Base-by-base conservation (phyloP, 2,797 vertebrate species). In the Galago senegalensis region DNA sequence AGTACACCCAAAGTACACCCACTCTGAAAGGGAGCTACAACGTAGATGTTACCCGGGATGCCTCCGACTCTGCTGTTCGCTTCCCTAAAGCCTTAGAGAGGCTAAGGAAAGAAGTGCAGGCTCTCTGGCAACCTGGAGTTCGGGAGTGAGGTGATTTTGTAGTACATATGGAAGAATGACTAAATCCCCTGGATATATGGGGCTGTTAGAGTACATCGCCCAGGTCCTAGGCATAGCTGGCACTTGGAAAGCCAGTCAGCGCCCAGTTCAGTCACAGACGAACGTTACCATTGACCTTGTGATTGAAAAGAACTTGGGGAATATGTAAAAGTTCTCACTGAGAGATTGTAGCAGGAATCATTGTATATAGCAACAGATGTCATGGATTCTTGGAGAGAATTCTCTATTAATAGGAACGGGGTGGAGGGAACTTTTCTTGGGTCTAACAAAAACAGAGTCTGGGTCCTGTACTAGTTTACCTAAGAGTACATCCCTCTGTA, bases 1-100 rank as follows among this genome's bases (percentile, higher is more conserved):
- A 87, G 94, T 96, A 96, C 93, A 96, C 96, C 96, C 89, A 56
- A 92, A 89, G 94, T 96, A 96, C 93, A 96, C 96, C 96, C 89
- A 61, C 93, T 34, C 77, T 58, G 95, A 81, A 76, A 87, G 0
- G 0, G 40, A 89, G 61, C 89, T 0, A 0, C 82, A 85, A 27
- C 43, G 87, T 29, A 60, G 67, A 92, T n/a, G 31, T 56, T 65
- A 94, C 79, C 34, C 16, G 49, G 40, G 97, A 87, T 93, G 93
- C 34, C 81, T 27, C 4, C 40, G 3, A 21, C 60, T 61, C 16
- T 21, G 3, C 23, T 8, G 2, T 7, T 77, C 10, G 3, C 75
- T 86, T 86, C 53, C 83, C 63, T 72, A 16, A 43, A 2, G 60
- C 60, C 72, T 34, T 27, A 31, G 53, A 46, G 31, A 72, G 23